Evolutionary conservation across 2,113 vertebrate genomes (phyloP).

Genomic region (Junco hyemalis): DNA sequence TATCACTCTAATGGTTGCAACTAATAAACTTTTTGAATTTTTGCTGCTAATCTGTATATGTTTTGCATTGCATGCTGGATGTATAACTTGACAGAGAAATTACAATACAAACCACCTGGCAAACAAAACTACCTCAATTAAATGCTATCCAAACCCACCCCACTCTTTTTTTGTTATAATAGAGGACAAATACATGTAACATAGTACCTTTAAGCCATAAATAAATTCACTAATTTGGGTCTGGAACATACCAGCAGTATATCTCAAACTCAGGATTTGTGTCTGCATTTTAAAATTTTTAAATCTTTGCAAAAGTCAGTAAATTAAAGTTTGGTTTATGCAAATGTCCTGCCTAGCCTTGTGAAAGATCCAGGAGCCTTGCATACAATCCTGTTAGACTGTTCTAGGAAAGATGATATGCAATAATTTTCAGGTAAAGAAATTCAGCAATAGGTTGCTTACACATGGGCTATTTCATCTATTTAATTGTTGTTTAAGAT

Average conservation of each 20-base stretch:
- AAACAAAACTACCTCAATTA: slow-evolving; percentile 32
- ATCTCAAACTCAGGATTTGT: background rate
- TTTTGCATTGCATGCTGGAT: slow-evolving; percentile 53
- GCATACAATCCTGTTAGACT: background rate
- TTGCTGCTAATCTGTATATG: slow-evolving; percentile 52
- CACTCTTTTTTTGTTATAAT: background rate
- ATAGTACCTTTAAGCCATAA: background rate
- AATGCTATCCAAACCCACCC: background rate
- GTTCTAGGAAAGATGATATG: background rate
- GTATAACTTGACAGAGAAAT: slow-evolving; percentile 61
- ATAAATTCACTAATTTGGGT: background rate
- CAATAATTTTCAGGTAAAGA: background rate
- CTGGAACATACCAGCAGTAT: background rate
- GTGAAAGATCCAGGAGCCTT: background rate
- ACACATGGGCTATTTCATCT: background rate
- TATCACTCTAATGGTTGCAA: slow-evolving; percentile 63
- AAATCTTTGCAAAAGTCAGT: background rate
- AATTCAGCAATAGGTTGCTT: background rate
- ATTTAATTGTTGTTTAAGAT: background rate
- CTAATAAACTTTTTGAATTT: slow-evolving; percentile 51
- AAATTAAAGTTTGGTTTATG: background rate
- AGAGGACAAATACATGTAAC: background rate
- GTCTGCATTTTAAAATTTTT: background rate
- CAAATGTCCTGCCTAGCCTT: background rate
- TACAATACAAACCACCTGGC: slow-evolving; percentile 58